Conservation (phyloP, 2,113 vertebrate species). For the Austrofundulus limnaeus region DNA sequence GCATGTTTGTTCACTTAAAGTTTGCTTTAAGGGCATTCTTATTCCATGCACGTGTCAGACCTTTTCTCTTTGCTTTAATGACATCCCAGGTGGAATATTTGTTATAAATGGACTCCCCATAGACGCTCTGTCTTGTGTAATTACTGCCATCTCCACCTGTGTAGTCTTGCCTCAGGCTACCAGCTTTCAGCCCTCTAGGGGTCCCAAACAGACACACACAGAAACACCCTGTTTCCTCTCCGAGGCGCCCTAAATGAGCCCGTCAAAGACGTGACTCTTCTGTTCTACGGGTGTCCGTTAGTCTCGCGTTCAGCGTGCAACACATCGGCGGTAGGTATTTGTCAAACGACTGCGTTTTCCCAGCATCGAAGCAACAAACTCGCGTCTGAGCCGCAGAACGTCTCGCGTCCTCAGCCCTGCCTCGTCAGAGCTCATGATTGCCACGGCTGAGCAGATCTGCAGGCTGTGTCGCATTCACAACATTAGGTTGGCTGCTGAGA, state of each 20-base stretch:
- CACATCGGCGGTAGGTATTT: conserved; percentile 15
- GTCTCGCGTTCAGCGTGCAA: conserved; percentile 31
- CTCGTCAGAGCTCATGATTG: conserved; percentile 43
- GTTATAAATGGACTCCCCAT: conserved; percentile 45
- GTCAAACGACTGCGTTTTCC: conserved; percentile 17
- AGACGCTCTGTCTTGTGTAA: conserved; percentile 38
- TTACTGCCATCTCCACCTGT: conserved; percentile 58
- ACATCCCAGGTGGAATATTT: conserved; percentile 14
- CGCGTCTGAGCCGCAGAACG: conserved; percentile 27
- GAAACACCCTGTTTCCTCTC: conserved; percentile 14
- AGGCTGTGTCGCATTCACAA: conserved; percentile 67
- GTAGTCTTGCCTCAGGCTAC: conserved; percentile 49
- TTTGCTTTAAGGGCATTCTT: conserved; percentile 3
- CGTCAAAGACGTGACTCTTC: conserved; percentile 38
- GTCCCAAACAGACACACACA: not conserved
- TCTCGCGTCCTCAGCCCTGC: conserved; percentile 36
- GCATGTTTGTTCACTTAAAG: not conserved
- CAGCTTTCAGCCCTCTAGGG: conserved; percentile 32
- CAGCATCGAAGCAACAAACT: conserved; percentile 4
- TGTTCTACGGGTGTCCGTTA: conserved; percentile 14
- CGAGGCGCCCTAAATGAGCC: conserved; percentile 38
- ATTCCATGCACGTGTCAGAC: not conserved
- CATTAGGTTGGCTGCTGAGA: conserved; percentile 71
- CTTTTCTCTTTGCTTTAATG: conserved; percentile 21
- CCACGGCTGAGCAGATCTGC: conserved; percentile 66